A percentile compares a stretch with the other conserved stretches of the same genome.
Evolutionary conservation across 2,113 vertebrate genomes (phyloP).

Genomic region (Callocephalon fimbriatum): DNA sequence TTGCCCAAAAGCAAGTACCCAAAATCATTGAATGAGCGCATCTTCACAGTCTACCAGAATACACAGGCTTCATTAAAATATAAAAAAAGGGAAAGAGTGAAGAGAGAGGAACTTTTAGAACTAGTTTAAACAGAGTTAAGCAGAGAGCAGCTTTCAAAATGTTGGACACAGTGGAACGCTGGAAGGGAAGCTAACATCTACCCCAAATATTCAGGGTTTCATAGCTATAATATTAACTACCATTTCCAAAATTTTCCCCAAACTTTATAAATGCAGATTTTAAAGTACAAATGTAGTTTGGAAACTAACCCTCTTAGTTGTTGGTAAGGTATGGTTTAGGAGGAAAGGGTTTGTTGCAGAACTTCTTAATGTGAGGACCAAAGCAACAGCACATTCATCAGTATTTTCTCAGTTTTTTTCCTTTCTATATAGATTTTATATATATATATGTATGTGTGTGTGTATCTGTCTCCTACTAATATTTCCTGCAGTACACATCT

Average conservation of each 20-base stretch:
- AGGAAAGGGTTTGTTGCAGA: neutral
- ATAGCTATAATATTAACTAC: neutral
- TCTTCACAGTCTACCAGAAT: neutral
- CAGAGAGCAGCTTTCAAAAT: neutral
- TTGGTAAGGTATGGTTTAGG: accelerated
- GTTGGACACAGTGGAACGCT: neutral
- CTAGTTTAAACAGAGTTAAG: neutral
- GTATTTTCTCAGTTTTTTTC: neutral
- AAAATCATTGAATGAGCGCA: neutral
- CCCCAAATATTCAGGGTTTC: neutral
- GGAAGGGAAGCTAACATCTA: neutral
- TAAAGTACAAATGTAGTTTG: neutral
- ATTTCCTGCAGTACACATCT: neutral
- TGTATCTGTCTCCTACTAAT: neutral
- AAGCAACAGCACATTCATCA: neutral
- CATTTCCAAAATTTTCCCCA: neutral
- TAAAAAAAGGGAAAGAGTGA: neutral
- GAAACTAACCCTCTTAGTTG: neutral
- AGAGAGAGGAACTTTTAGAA: neutral
- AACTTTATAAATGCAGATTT: neutral
- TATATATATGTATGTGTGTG: accelerated
- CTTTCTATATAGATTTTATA: neutral
- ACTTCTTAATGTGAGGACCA: neutral
- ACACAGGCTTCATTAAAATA: neutral
- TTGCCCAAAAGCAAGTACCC: neutral